These are phyloP conservation scores for Ianthella basta DNA, from an alignment of 37 sponge, comb jelly and placozoan species.

Conservation along the genomic window DNA sequence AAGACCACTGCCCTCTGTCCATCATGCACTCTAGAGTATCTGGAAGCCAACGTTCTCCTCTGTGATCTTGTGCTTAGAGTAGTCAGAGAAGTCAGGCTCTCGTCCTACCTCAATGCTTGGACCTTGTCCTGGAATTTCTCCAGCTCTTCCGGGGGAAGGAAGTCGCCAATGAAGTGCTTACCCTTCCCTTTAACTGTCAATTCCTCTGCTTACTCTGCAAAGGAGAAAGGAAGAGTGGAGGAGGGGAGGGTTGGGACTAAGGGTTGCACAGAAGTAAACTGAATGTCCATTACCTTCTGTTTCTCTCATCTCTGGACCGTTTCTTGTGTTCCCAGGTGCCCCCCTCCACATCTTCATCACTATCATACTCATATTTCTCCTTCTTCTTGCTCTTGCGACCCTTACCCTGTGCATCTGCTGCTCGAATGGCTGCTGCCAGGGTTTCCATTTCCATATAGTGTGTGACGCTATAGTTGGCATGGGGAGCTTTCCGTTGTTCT, in stretches of 20 bases:
- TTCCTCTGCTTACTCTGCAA: slow-evolving; percentile 49
- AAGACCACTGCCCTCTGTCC: slow-evolving; percentile 94
- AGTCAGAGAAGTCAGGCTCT: slow-evolving; percentile 76
- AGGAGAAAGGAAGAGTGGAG: no score
- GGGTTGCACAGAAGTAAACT: background rate
- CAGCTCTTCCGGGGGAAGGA: slow-evolving; percentile 90
- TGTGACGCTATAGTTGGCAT: no score
- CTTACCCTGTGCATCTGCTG: slow-evolving; percentile 31
- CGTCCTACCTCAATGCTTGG: slow-evolving; percentile 62
- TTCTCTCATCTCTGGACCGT: slow-evolving; percentile 76
- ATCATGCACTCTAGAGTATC: slow-evolving; percentile 95
- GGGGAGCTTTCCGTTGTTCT: no score
- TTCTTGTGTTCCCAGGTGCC: slow-evolving; percentile 97
- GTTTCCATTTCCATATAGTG: slow-evolving; percentile 71
- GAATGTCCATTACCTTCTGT: slow-evolving; percentile 61
- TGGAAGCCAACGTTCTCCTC: slow-evolving; percentile 93
- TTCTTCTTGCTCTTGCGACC: slow-evolving; percentile 28
- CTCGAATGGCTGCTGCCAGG: slow-evolving; percentile 49
- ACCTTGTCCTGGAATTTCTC: slow-evolving; percentile 84
- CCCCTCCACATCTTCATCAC: slow-evolving; percentile 90
- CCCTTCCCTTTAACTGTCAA: slow-evolving; percentile 76
- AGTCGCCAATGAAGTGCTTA: slow-evolving; percentile 97
- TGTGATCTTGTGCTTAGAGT: slow-evolving; percentile 75
- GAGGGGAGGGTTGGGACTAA: no score
- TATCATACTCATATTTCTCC: slow-evolving; percentile 89